A percentile compares a stretch with the other conserved stretches of the same genome.
phyloP scores from a whole-genome alignment of 2,888 invertebrate species.

The Dusona sp. region DNA sequence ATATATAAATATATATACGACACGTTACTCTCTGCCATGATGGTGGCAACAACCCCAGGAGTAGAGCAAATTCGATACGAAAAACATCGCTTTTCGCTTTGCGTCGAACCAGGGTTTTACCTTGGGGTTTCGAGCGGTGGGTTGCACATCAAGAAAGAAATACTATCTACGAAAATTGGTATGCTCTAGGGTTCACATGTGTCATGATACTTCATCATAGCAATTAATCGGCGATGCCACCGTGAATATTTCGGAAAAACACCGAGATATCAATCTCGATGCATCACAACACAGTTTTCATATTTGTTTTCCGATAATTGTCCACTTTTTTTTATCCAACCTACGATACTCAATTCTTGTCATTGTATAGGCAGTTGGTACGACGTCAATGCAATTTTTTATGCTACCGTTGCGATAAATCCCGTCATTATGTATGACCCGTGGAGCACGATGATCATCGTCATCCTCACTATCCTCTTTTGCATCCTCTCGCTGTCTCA shows the following conservation, averaged over 20 bases:
- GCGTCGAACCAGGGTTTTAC: constrained; percentile 44
- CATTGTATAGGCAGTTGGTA: not conserved
- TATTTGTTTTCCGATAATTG: not conserved
- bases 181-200: not conserved
- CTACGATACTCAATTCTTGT: not conserved
- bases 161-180: not conserved
- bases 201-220: too few species aligned
- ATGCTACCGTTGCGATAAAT: constrained; percentile 14
- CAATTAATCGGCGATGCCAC: too few species aligned
- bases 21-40: not conserved
- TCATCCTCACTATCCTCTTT: constrained; percentile 4
- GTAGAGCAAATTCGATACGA: constrained; percentile 53
- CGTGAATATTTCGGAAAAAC: not conserved
- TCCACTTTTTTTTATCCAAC: not conserved
- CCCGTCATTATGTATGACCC: constrained; percentile 17
- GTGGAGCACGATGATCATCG: constrained; percentile 16
- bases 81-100: constrained; percentile 56
- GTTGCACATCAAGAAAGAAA: not conserved
- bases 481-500: constrained; percentile 1
- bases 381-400: not conserved
- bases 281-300: not conserved
- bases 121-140: constrained; percentile 20
- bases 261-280: not conserved
- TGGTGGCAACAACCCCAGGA: not conserved
- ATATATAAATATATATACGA: not conserved